Evolutionary conservation across 2,888 invertebrate species (phyloP).

Genomic region (Drosophila rubida): DNA sequence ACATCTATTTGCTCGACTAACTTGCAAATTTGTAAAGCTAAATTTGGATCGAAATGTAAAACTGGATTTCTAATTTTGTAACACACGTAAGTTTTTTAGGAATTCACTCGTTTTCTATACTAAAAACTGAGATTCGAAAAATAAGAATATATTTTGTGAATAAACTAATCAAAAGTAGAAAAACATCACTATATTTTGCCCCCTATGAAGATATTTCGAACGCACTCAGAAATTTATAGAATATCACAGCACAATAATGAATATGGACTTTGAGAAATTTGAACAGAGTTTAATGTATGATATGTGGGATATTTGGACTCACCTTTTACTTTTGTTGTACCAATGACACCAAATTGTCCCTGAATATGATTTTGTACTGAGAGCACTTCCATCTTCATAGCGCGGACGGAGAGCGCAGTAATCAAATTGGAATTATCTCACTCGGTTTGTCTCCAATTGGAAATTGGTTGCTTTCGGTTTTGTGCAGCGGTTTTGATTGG

Average conservation of each 20-base stretch:
- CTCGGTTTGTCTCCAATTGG: slow-evolving; percentile 29
- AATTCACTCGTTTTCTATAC: no score
- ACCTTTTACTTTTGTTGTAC: slow-evolving; percentile 89
- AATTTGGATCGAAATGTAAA: no score
- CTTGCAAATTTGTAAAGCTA: no score
- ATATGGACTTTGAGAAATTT: background rate
- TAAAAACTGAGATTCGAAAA: no score
- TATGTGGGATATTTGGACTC: slow-evolving; percentile 77
- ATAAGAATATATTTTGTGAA: background rate
- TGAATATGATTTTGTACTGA: slow-evolving; percentile 91
- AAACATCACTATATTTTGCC: background rate
- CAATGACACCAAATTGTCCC: slow-evolving; percentile 89
- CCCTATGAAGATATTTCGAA: background rate
- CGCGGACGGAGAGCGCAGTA: slow-evolving; percentile 32
- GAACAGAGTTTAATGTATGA: background rate
- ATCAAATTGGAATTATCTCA: slow-evolving; percentile 43
- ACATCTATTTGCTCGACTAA: no score
- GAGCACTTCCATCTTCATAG: slow-evolving; percentile 91
- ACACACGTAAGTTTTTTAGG: no score
- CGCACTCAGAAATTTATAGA: no score
- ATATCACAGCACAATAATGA: background rate
- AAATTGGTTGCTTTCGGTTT: slow-evolving; percentile 6
- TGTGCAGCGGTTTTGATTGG: slow-evolving; percentile 31
- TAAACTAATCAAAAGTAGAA: background rate
- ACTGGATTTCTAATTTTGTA: no score